Evolutionary conservation across 2,113 vertebrate species (phyloP), one percentile per base, ranked within the genome.

Genomic region (Prionailurus bengalensis): DNA sequence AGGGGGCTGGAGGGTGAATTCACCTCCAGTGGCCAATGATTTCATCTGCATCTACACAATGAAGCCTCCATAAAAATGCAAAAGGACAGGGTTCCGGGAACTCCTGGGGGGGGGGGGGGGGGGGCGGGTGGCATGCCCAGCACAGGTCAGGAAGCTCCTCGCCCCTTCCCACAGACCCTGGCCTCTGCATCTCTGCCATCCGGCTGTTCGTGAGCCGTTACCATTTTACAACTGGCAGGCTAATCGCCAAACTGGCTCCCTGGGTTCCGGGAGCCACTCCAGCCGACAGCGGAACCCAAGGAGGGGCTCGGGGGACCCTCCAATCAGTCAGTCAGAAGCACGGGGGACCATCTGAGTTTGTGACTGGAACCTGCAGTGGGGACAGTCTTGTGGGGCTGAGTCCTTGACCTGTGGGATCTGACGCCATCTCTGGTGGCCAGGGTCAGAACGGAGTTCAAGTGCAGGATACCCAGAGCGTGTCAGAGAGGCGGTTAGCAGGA

Each of bases 71-170:
- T 13, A 45, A 19, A 76, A 33, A 25, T 25, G 13, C 27, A 10
- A 19, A 39, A 33, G 6, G 31, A 39, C 0, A 23, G 51, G 19
- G 65, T 61, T 33, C 55, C 0, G 12, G 15, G 65, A 48, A 39
- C 27, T 51, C 7, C 55, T 5, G 8, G 19, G 11, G 0, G 29
- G 42, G 0, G 0, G 29, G 42, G 0, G 42, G 0, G 25, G 66
- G 48, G 0, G 29, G 65, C 21, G 25, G 33, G 42, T 13, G 29
- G 74, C 6, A 16, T 5, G 1, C 33, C 71, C 25, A 12, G 71
- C 42, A 12, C 15, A 5, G 16, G n/a, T 10, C 2, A 7, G 45
- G 58, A 25, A 39, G 42, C 66, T 48, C 66, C 3, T 0, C 1
- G 1, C 6, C 33, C 70, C 12, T 6, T 14, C 42, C 85, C 6